Percentiles rank a stretch among this genome's conserved stretches.
phyloP scores from a whole-genome alignment of 2,888 invertebrate species.

The Coleophora deauratella region DNA sequence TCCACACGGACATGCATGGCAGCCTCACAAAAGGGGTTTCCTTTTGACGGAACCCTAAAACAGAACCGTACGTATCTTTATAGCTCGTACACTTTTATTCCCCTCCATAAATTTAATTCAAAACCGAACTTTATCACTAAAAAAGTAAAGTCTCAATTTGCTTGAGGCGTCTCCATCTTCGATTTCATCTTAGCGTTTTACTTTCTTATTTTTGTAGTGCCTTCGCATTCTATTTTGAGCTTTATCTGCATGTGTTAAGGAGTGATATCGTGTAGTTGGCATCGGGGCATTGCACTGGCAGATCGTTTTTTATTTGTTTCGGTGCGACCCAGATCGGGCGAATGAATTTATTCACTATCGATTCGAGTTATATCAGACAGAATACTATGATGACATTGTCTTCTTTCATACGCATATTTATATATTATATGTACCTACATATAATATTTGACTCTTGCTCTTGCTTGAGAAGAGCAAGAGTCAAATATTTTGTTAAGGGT shows the following conservation, averaged over 20 bases:
- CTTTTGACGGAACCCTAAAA: no score
- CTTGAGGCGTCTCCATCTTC: constrained; percentile 39
- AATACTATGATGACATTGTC: constrained; percentile 29
- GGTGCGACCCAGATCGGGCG: constrained; percentile 69
- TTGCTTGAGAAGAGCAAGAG: no score
- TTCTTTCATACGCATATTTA: background rate
- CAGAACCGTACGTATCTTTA: no score
- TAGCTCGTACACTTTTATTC: constrained; percentile 30
- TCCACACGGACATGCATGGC: background rate
- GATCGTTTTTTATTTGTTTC: constrained; percentile 73
- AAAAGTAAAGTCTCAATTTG: constrained; percentile 34
- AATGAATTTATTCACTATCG: constrained; percentile 73
- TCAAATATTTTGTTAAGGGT: no score
- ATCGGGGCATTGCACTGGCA: constrained; percentile 68
- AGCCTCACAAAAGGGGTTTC: background rate
- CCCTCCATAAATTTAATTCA: background rate
- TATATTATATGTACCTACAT: no score
- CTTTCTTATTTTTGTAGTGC: constrained; percentile 63
- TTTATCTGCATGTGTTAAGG: constrained; percentile 30
- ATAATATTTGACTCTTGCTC: no score
- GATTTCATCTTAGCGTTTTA: constrained; percentile 66
- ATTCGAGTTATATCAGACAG: constrained; percentile 59
- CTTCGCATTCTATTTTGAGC: constrained; percentile 31
- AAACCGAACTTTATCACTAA: constrained; percentile 16
- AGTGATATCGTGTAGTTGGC: constrained; percentile 34